Percentiles rank a stretch among this genome's conserved stretches.
phyloP scores from a whole-genome alignment of 2,888 invertebrate species.

The Nemurella pictetii region DNA sequence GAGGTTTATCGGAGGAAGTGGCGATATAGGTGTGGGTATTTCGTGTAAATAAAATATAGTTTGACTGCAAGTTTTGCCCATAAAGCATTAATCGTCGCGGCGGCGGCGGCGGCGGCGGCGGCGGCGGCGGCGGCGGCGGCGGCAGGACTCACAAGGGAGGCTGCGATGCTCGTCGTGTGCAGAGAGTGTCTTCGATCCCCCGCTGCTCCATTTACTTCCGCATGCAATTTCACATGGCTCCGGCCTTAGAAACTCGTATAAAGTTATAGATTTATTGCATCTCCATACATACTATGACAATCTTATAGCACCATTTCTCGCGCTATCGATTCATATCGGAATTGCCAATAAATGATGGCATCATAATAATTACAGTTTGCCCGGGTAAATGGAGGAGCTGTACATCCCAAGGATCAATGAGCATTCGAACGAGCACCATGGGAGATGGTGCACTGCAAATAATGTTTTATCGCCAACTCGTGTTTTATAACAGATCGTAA shows the following conservation, averaged over 20 bases:
- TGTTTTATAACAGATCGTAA: neutral
- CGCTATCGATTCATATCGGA: neutral
- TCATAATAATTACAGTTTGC: neutral
- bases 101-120: neutral
- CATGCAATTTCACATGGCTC: neutral
- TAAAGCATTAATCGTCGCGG: constrained; percentile 13
- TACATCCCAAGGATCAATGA: neutral
- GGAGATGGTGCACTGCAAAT: neutral
- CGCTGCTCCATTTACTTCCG: neutral
- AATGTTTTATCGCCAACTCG: neutral
- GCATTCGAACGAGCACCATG: neutral
- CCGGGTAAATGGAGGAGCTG: neutral
- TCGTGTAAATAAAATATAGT: constrained; percentile 12
- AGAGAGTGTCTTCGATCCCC: too few relatives aligned
- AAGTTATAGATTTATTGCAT: neutral
- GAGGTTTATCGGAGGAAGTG: too few relatives aligned
- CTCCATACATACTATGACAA: neutral
- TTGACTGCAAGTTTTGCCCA: constrained; percentile 9
- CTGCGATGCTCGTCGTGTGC: too few relatives aligned
- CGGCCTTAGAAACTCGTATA: neutral
- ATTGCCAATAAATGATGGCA: neutral
- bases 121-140: neutral
- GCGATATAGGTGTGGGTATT: neutral
- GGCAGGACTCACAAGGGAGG: neutral
- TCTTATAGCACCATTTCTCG: neutral